Evolutionary conservation across 2,888 invertebrate species (phyloP), one percentile per base, ranked within the genome.

Genomic region (Chouioia cunea): DNA sequence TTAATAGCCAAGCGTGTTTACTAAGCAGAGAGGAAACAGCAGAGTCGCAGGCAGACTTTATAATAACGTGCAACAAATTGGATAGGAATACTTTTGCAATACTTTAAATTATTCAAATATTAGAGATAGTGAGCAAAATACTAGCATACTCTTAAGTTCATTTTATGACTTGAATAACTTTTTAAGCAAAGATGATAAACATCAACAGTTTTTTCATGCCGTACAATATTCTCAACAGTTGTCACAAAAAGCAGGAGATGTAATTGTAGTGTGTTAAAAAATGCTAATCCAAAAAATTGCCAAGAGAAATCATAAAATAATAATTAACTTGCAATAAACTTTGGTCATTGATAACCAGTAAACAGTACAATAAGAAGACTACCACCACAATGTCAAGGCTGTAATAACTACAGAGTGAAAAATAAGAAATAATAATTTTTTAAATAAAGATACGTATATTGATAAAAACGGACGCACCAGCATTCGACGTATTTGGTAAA

Each of bases 1-100:
- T 81, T 81, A 79, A 77, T 76, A 73, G 77, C 73, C 76, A 72
- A 75, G 76, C 71, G 71, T 46, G 66, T 44, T 56, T 64, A 74
- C 69, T 12, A 63, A 75, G 73, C 65, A 64, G 57, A 58, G 60
- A 73, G 65, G 73, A 71, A 69, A 64, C 67, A 73, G 47, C 64
- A 66, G 64, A 59, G 53, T 60, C 58, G 57, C 46, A 65, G 59
- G 59, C 27, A 67, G 66, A 36, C 36, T 67, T 23, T 16, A 59
- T 63, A 68, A 52, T 10, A 18, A 54, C 68, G 68, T 57, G 73
- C 65, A 73, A 70, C 47, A 16, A 63, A 58, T 44, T 46, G 64
- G 23, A 52, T 54, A 57, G 58, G 22, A 53, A 62, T 60, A 58
- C 48, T 12, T 16, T 44, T 67, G 23, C 54, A 54, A 18, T 50